Conservation (phyloP, 2,113 vertebrate species). For the Coryphaenoides rupestris region DNA sequence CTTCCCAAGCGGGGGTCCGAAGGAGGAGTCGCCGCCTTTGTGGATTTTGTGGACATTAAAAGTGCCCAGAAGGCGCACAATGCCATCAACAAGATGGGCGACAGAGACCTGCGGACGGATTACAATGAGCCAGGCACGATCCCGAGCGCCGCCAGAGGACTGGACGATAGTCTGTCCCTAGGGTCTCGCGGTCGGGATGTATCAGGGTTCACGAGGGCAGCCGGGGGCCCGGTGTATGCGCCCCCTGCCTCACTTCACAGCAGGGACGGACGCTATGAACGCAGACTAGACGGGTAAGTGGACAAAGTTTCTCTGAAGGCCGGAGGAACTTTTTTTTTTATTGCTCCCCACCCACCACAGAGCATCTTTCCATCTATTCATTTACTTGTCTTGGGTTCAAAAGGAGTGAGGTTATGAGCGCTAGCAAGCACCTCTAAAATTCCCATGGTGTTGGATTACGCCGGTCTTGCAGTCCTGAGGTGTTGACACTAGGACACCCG, state of each 20-base stretch:
- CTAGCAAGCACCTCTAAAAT: slow-evolving; percentile 41
- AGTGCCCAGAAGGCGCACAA: slow-evolving; percentile 99
- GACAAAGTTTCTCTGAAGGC: slow-evolving; percentile 76
- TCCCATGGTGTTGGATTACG: slow-evolving; percentile 22
- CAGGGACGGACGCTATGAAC: slow-evolving; percentile 99
- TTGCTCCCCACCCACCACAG: slow-evolving; percentile 20
- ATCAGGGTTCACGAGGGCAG: slow-evolving; percentile 98
- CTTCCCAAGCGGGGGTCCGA: slow-evolving; percentile 97
- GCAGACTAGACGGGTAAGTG: slow-evolving; percentile 82
- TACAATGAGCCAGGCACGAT: slow-evolving; percentile 99
- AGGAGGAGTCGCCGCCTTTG: slow-evolving; percentile 97
- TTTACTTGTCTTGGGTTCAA: slow-evolving; percentile 57
- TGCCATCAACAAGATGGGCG: slow-evolving; percentile 99
- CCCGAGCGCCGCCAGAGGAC: slow-evolving; percentile 92
- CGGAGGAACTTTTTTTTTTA: slow-evolving; percentile 57
- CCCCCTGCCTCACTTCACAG: slow-evolving; percentile 95
- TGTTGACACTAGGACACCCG: slow-evolving; percentile 33
- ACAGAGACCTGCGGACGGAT: slow-evolving; percentile 99
- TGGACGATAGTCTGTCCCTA: slow-evolving; percentile 98
- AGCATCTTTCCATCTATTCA: slow-evolving; percentile 73
- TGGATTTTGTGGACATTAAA: slow-evolving; percentile 99
- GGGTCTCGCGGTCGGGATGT: slow-evolving; percentile 91
- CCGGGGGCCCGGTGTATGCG: slow-evolving; percentile 91
- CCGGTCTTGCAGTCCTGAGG: slow-evolving; percentile 43
- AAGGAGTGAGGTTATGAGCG: slow-evolving; percentile 48